Conservation (phyloP, 1,140 invertebrate genomes). For the Venustaconcha ellipsiformis region DNA sequence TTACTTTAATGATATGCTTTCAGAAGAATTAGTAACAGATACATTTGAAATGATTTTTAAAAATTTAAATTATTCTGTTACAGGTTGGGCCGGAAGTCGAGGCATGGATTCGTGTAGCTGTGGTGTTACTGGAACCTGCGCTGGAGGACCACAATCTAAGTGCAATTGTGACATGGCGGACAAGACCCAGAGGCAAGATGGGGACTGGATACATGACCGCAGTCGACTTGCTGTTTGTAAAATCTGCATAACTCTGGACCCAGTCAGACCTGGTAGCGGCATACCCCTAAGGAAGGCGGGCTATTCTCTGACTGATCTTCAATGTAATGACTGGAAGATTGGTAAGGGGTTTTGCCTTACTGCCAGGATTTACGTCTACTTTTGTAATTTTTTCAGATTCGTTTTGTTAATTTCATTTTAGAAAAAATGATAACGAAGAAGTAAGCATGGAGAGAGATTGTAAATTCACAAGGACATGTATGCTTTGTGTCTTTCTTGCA, state of each 20-base stretch:
- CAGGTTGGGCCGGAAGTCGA: constrained; percentile 47
- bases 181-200: constrained; percentile 25
- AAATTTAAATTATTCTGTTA: too few relatives aligned
- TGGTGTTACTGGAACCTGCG: constrained; percentile 44
- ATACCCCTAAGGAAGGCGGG: constrained; percentile 1
- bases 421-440: too few relatives aligned
- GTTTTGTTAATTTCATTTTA: too few relatives aligned
- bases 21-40: too few relatives aligned
- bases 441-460: too few relatives aligned
- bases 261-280: neutral
- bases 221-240: constrained; percentile 43
- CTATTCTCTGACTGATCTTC: constrained; percentile 27
- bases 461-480: too few relatives aligned
- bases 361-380: too few relatives aligned
- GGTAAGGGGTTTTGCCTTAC: constrained; percentile 10
- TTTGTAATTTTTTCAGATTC: too few relatives aligned
- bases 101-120: constrained; percentile 45
- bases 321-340: constrained; percentile 20
- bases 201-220: constrained; percentile 34
- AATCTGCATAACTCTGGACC: constrained; percentile 39
- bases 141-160: constrained; percentile 1
- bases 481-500: too few relatives aligned
- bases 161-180: constrained; percentile 48
- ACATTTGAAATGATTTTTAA: too few relatives aligned
- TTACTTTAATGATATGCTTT: too few relatives aligned